Conservation (phyloP, 1,140 invertebrate genomes). For the Calliphora vicina region DNA sequence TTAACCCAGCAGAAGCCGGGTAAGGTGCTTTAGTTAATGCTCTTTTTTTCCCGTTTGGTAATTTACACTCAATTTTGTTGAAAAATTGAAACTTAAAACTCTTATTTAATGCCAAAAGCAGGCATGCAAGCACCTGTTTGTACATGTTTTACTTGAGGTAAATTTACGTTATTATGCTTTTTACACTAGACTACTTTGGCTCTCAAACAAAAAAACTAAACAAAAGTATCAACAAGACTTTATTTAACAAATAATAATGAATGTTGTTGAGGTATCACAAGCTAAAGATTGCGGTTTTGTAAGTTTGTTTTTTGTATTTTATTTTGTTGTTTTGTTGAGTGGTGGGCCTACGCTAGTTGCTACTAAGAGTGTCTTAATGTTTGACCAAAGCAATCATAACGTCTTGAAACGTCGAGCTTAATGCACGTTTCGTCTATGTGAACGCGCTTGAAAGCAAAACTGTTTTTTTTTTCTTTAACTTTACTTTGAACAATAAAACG, state of each 20-base stretch:
- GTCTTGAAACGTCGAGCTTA: conserved; percentile 34
- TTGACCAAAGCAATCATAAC: conserved; percentile 13
- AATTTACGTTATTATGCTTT: too few species aligned
- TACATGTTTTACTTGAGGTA: background rate
- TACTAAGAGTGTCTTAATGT: background rate
- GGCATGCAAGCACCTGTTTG: background rate
- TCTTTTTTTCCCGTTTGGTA: conserved; percentile 6
- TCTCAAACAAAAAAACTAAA: too few species aligned
- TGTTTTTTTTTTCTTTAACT: too few species aligned
- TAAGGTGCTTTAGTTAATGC: background rate
- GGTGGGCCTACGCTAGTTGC: background rate
- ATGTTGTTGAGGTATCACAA: background rate
- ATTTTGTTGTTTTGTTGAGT: background rate
- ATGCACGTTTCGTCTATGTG: conserved; percentile 8
- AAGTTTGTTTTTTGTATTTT: too few species aligned
- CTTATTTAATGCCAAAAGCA: conserved; percentile 13
- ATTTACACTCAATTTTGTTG: background rate
- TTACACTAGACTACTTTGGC: background rate
- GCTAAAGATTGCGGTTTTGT: background rate
- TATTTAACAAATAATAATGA: too few species aligned
- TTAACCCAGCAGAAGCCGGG: background rate
- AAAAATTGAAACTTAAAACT: conserved; percentile 6
- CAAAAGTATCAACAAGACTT: background rate
- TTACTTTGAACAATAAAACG: background rate
- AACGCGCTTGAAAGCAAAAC: conserved; percentile 21